These are phyloP conservation scores for Paguma larvata DNA, from an alignment of 2,797 vertebrate species.

Conservation along the genomic window DNA sequence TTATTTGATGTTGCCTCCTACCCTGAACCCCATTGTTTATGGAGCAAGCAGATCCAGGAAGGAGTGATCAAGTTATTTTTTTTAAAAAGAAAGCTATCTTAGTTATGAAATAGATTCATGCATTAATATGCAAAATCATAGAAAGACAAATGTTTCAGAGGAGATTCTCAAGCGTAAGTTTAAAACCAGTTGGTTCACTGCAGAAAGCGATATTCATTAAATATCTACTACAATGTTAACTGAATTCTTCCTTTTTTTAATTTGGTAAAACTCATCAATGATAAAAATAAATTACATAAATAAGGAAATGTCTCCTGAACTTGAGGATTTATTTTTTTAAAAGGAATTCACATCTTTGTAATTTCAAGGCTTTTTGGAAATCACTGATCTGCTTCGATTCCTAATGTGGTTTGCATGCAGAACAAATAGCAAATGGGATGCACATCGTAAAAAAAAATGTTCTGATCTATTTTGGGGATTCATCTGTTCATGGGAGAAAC, in stretches of 20 bases:
- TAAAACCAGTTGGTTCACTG: background rate
- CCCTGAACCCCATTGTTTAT: conserved; percentile 79
- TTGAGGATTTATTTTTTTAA: background rate
- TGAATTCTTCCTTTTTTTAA: too few species aligned
- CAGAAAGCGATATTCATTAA: background rate
- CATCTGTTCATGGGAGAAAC: background rate
- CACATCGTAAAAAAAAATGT: background rate
- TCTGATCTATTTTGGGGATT: background rate
- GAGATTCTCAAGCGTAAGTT: background rate
- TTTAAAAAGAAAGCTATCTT: conserved; percentile 17
- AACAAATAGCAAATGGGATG: background rate
- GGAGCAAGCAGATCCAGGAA: conserved; percentile 67
- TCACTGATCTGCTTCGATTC: background rate
- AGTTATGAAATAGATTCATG: background rate
- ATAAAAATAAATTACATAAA: background rate
- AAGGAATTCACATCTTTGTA: background rate
- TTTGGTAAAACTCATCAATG: background rate
- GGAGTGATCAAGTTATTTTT: conserved; percentile 58
- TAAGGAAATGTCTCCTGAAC: background rate
- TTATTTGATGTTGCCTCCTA: conserved; percentile 74
- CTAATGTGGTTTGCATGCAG: background rate
- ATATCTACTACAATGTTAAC: background rate
- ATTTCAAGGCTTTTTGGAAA: background rate
- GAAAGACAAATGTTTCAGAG: background rate
- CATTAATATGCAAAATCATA: background rate